Conservation (phyloP, 2,888 invertebrate species). For the Drosophila niveifrons region DNA sequence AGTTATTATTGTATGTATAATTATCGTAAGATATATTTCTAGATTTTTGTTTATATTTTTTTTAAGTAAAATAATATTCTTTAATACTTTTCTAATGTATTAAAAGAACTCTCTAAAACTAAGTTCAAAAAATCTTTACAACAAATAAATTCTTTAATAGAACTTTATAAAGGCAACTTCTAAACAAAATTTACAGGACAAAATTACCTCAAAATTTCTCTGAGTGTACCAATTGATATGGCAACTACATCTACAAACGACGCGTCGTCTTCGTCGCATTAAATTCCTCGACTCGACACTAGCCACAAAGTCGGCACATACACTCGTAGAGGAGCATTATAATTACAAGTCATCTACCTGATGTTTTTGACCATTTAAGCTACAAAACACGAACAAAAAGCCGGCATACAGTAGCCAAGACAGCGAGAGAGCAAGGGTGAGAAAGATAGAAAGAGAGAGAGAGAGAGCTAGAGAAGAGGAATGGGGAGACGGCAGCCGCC, state of each 20-base stretch:
- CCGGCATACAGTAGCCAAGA: conserved; percentile 61
- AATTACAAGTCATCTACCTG: conserved; percentile 80
- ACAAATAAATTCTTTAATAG: background rate
- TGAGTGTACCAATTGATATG: conserved; percentile 62
- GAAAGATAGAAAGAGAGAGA: background rate
- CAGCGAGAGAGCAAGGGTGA: background rate
- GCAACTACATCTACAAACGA: conserved; percentile 33
- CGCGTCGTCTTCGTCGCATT: conserved; percentile 35
- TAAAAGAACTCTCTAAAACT: too few relatives aligned
- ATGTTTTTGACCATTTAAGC: conserved; percentile 81
- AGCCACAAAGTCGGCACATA: conserved; percentile 30
- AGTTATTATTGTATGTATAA: too few relatives aligned
- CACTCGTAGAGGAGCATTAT: conserved; percentile 52
- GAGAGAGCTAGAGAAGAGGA: background rate
- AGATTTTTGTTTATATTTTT: too few relatives aligned
- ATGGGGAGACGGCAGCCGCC: conserved; percentile 4
- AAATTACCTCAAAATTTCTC: conserved; percentile 23
- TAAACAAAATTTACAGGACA: too few relatives aligned
- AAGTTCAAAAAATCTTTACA: background rate
- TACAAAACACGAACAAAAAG: conserved; percentile 56
- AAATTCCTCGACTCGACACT: conserved; percentile 31
- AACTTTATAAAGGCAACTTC: too few relatives aligned
- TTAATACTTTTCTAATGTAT: too few relatives aligned
- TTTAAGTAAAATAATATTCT: too few relatives aligned
- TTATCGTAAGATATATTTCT: too few relatives aligned